Conservation (phyloP, 2,113 vertebrate species). For the Aegithalos caudatus region DNA sequence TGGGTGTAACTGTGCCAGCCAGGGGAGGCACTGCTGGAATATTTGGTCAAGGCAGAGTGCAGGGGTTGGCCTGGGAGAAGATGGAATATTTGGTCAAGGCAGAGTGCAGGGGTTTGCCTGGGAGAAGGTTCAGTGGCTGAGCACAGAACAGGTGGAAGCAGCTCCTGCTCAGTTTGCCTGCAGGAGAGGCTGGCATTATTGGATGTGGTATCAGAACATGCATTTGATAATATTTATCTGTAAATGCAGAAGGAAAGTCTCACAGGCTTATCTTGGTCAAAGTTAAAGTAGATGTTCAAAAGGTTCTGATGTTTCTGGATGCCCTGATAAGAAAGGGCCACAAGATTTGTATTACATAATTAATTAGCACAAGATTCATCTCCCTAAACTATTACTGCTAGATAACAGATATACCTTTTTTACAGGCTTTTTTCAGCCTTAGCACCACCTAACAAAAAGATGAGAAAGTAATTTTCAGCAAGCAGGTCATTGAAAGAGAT, state of each 20-base stretch:
- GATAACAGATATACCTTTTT: not conserved
- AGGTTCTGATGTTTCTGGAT: not conserved
- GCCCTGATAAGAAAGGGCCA: not conserved
- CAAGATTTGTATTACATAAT: not conserved
- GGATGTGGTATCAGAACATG: not conserved
- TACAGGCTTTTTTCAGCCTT: fast-evolving
- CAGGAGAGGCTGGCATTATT: not conserved
- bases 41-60: fast-evolving
- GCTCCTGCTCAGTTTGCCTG: not conserved
- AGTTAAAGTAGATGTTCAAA: not conserved
- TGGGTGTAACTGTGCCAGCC: not conserved
- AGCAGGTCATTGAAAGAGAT: not conserved
- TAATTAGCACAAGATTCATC: not conserved
- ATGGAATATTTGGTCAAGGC: fast-evolving
- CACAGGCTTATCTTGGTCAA: not conserved
- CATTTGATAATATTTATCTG: not conserved
- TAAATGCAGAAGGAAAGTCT: not conserved
- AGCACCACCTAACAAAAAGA: not conserved
- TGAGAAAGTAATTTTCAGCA: not conserved
- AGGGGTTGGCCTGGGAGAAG: not conserved
- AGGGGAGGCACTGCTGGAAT: not conserved
- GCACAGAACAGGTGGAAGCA: not conserved
- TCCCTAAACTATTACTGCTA: not conserved
- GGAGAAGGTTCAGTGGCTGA: not conserved
- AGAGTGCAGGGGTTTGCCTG: not conserved